phyloP scores from a whole-genome alignment of 2,797 vertebrate species.

The Cirrhinus mrigala region DNA sequence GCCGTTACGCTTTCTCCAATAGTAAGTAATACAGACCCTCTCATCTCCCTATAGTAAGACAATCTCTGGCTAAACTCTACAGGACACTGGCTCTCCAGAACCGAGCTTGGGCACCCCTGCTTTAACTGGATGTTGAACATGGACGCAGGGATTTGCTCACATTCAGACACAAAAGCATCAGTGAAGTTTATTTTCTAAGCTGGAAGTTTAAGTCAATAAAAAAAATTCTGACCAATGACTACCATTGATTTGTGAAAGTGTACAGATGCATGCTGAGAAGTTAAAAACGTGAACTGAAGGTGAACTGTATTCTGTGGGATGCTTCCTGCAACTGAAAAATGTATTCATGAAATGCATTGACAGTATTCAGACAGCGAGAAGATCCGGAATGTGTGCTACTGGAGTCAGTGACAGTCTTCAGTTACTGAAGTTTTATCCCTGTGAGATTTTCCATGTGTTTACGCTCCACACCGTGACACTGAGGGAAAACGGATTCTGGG shows the following conservation, averaged over 20 bases:
- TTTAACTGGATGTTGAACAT: not conserved
- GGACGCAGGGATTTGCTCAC: not conserved
- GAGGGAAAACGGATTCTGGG: constrained; percentile 13
- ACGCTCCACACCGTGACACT: constrained; percentile 21
- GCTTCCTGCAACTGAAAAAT: not conserved
- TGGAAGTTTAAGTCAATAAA: not conserved
- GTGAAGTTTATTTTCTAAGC: not conserved
- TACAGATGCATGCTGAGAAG: not conserved
- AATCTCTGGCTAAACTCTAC: no score
- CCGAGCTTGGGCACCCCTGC: no score
- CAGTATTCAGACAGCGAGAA: not conserved
- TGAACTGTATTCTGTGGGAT: not conserved
- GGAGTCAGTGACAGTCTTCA: not conserved
- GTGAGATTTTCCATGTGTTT: constrained; percentile 25
- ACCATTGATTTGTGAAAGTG: not conserved
- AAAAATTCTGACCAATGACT: not conserved
- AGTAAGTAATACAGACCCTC: no score
- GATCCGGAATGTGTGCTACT: not conserved
- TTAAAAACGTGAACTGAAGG: not conserved
- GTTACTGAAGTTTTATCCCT: constrained; percentile 12
- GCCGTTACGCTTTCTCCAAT: no score
- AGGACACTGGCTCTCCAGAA: no score
- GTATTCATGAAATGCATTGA: not conserved
- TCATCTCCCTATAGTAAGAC: no score
- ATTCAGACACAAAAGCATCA: not conserved